A percentile compares a stretch with the other conserved stretches of the same genome.
Evolutionary conservation across 2,113 vertebrate genomes (phyloP).

Genomic region (Sardina pilchardus): DNA sequence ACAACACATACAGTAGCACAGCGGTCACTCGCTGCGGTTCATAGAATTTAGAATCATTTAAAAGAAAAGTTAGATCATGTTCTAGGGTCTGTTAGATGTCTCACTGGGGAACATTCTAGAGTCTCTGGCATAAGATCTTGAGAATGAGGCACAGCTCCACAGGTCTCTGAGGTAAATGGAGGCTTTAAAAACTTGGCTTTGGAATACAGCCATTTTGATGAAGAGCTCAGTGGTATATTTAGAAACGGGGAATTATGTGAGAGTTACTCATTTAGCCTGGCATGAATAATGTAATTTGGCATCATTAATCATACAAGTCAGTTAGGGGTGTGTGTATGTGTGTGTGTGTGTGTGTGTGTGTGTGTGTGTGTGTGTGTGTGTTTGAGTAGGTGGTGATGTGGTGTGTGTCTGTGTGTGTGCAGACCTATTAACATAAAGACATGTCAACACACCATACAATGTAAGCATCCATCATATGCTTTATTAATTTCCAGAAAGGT

Average conservation of each 20-base stretch:
- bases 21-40: not conserved
- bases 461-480: not conserved
- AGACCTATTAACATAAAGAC: not conserved
- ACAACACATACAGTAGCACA: not conserved
- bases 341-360: not conserved
- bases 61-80: not conserved
- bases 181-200: not conserved
- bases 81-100: not conserved
- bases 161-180: not conserved
- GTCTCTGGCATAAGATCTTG: not conserved
- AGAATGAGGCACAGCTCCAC: not conserved
- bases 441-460: not conserved
- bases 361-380: not conserved
- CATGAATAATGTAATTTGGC: slow-evolving; percentile 29
- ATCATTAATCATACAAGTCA: slow-evolving; percentile 38
- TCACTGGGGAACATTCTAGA: not conserved
- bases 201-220: not conserved
- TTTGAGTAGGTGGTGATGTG: not conserved
- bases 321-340: not conserved
- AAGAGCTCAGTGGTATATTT: not conserved
- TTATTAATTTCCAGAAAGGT: not conserved
- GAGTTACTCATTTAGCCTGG: not conserved
- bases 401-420: not conserved
- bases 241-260: slow-evolving; percentile 3
- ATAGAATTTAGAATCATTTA: not conserved